Evolutionary conservation across 2,888 invertebrate genomes (phyloP).

Genomic region (Notocelia uddmanniana): DNA sequence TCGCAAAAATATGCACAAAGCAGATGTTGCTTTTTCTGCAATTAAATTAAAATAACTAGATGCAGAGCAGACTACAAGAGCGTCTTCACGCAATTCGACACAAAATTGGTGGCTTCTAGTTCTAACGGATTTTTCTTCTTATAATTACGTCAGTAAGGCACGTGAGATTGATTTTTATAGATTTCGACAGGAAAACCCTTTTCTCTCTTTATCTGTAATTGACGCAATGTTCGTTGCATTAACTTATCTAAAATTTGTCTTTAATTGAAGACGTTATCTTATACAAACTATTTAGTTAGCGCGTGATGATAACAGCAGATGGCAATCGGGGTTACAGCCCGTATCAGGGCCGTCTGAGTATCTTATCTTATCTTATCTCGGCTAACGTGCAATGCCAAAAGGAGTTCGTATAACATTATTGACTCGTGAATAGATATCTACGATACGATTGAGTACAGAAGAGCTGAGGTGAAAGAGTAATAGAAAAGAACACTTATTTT

Average conservation of each 20-base stretch:
- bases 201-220: neutral
- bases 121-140: too few species aligned
- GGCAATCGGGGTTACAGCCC: conserved; percentile 1
- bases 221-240: neutral
- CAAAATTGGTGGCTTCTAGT: too few species aligned
- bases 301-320: conserved; percentile 25
- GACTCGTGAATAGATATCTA: neutral
- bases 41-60: too few species aligned
- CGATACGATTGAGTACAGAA: neutral
- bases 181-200: too few species aligned
- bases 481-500: too few species aligned
- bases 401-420: neutral
- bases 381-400: conserved; percentile 2
- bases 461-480: neutral
- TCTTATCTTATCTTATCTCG: conserved; percentile 10
- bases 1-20: too few species aligned
- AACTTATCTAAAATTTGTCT: neutral
- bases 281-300: neutral
- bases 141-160: too few species aligned
- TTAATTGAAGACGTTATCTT: conserved; percentile 1
- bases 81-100: too few species aligned
- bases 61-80: too few species aligned
- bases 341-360: conserved; percentile 14
- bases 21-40: too few species aligned
- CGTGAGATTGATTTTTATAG: too few species aligned